Percentiles rank a stretch among this genome's conserved stretches.
Conservation (phyloP, 2,113 vertebrate species). For the Grantiella picta region DNA sequence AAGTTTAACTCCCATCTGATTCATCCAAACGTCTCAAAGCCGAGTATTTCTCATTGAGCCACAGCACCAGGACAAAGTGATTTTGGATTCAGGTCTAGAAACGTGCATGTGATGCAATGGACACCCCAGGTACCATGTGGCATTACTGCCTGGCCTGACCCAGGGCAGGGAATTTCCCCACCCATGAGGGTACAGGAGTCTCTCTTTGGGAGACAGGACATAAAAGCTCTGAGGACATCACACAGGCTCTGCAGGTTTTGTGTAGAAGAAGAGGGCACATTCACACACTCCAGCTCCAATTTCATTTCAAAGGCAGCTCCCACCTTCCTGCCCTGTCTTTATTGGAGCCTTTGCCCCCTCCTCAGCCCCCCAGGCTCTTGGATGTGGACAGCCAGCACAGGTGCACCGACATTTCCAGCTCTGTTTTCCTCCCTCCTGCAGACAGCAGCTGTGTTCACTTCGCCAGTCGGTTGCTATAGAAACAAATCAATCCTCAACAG, state of each 20-base stretch:
- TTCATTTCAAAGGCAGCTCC: neutral
- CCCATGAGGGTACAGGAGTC: accelerated
- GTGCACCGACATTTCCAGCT: constrained; percentile 7
- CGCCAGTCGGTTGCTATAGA: constrained; percentile 51
- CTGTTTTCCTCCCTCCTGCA: constrained; percentile 31
- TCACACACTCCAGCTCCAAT: neutral
- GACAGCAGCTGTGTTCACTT: constrained; percentile 38
- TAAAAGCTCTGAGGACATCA: neutral
- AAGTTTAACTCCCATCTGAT: neutral
- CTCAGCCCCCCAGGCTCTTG: neutral
- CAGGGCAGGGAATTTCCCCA: neutral
- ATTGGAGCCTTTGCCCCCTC: neutral
- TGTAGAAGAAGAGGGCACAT: neutral
- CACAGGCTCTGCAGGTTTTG: neutral
- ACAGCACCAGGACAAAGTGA: neutral
- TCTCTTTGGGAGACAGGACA: neutral
- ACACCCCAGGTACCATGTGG: accelerated
- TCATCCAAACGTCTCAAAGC: neutral
- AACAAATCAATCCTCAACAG: constrained; percentile 60
- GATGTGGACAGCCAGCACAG: neutral
- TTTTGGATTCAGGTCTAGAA: neutral
- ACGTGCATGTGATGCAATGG: accelerated
- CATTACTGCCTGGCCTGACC: neutral
- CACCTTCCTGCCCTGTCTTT: neutral
- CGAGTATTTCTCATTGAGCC: neutral